Evolutionary conservation across 2,797 vertebrate genomes (phyloP), one percentile per base, ranked within the genome.

Genomic region (Halcyon chelicuti): DNA sequence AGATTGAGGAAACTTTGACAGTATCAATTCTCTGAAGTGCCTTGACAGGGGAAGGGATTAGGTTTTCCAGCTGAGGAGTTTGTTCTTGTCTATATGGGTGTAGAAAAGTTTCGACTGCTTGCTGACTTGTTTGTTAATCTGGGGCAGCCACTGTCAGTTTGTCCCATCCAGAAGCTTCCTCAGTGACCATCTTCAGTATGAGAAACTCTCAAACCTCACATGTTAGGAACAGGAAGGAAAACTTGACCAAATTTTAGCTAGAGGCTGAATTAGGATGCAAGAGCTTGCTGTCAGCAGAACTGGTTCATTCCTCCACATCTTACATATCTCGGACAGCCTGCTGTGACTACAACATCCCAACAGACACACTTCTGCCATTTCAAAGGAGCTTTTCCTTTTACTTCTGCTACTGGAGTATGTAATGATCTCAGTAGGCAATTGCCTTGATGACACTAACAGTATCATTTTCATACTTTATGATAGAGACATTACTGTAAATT

Each of bases 1-100:
- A 78, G 10, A 26, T 1, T 33, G 33, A 9, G 23, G 28, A 78
- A 57, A 5, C 23, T 68, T 77, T 72, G 31, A 35, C 16, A 39
- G 47, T 22, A 10, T 7, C 0, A 0, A 3, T 63, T 70, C 7
- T 75, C 40, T 71, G 57, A 40, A 44, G 25, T 26, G 11, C 7
- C 9, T 22, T 83, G n/a, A 28, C 5, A 28, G 33, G 37, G 51
- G 26, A 67, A 79, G 5, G 14, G 12, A 57, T 37, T 49, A 37
- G 17, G 10, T 76, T 72, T 61, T 83, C 46, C 12, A 47, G 6
- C 11, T 47, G 33, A 84, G 25, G 42, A 74, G 14, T 79, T 85
- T 75, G 20, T 40, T 75, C 13, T 37, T 79, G n/a, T 51, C 35
- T 51, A 1, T 76, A 33, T 66, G 16, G 2, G 12, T n/a, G 8